phyloP scores from a whole-genome alignment of 2,888 invertebrate species.

The Cenopis cana region DNA sequence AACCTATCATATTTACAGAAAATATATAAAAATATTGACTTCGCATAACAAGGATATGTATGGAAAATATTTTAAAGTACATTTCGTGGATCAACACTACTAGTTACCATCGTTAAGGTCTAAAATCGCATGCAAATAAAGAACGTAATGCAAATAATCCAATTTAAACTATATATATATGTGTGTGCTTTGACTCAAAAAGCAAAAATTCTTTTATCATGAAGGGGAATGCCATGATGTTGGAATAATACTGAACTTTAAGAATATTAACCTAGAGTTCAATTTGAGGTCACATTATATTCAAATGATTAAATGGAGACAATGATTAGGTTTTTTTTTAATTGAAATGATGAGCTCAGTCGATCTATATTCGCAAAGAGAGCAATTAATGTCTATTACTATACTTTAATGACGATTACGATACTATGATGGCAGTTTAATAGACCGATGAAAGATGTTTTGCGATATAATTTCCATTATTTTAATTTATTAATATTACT shows the following conservation, averaged over 20 bases:
- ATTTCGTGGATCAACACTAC: conserved; percentile 20
- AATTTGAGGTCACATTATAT: neutral
- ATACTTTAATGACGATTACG: neutral
- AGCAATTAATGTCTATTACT: neutral
- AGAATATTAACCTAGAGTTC: neutral
- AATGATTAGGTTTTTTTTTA: neutral
- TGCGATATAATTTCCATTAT: conserved; percentile 17
- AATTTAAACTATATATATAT: neutral
- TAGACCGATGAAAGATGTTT: neutral
- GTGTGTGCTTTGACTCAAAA: neutral
- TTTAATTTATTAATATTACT: conserved; percentile 1
- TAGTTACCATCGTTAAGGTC: conserved; percentile 25
- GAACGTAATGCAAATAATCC: conserved; percentile 12
- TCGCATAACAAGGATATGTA: conserved; percentile 46
- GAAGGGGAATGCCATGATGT: neutral
- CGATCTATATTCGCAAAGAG: conserved; percentile 12
- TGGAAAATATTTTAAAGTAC: conserved; percentile 44
- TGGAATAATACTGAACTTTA: neutral
- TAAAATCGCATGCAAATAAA: conserved; percentile 15
- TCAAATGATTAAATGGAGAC: neutral
- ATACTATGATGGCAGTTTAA: neutral
- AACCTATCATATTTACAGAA: conserved; percentile 43
- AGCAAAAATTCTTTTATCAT: neutral
- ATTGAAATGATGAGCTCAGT: conserved; percentile 11
- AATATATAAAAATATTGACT: conserved; percentile 45